These are phyloP conservation scores for Nixonia krombeini DNA, from an alignment of 1,140 invertebrate genomes.

Conservation along the genomic window DNA sequence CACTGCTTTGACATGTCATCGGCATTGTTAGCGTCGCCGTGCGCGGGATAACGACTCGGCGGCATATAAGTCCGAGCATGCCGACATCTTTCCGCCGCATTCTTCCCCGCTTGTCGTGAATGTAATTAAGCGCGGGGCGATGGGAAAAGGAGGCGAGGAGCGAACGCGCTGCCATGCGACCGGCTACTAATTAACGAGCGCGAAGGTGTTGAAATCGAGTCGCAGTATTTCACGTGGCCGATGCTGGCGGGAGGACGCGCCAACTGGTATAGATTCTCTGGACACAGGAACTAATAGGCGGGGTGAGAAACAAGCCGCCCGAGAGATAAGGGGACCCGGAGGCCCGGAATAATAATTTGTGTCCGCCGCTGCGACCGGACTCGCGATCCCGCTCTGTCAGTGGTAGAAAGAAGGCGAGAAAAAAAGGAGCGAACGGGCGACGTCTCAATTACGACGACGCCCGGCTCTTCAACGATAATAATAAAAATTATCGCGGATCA, in stretches of 20 bases:
- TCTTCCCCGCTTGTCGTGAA: too few species aligned
- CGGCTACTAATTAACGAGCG: conserved; percentile 62
- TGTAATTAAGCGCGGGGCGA: too few species aligned
- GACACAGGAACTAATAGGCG: conserved; percentile 64
- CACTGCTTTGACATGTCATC: conserved; percentile 8
- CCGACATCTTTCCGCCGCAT: too few species aligned
- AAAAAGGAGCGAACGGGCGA: conserved; percentile 8
- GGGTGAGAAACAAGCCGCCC: conserved; percentile 60
- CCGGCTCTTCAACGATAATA: background rate
- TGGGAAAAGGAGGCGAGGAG: conserved; percentile 6
- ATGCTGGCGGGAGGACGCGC: conserved; percentile 13
- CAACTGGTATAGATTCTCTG: conserved; percentile 42
- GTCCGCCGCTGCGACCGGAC: background rate
- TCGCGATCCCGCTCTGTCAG: background rate
- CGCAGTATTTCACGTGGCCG: conserved; percentile 59
- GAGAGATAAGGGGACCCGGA: conserved; percentile 55
- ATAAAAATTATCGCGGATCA: too few species aligned
- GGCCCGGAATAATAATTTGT: conserved; percentile 52
- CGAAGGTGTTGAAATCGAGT: conserved; percentile 64
- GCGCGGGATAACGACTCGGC: too few species aligned
- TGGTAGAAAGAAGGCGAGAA: background rate
- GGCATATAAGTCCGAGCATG: too few species aligned
- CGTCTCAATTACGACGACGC: conserved; percentile 34
- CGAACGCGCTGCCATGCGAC: conserved; percentile 12
- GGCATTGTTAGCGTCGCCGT: background rate